Evolutionary conservation across 2,888 invertebrate species (phyloP), one percentile per base, ranked within the genome.

Genomic region (Tetragnatha montana): DNA sequence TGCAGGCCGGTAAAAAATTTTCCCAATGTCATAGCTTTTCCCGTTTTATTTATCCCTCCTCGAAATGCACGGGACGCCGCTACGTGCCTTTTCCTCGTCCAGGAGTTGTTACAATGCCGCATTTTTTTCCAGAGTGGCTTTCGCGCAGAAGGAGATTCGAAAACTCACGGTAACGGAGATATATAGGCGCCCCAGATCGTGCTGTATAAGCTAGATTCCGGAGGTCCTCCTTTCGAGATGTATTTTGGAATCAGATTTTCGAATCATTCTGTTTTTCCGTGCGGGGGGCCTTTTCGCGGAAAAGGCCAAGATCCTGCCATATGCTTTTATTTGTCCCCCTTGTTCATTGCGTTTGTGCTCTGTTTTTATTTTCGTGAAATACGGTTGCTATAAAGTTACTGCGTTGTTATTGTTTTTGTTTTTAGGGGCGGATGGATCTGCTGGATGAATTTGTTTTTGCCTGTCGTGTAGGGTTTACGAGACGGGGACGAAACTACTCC

Each of bases 11-110:
- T 81, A 89, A 89, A 89, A 86, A 89, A 76, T 78, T 85, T 71
- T 4, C 35, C 71, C 85, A 81, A 89, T 89, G 89, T 89, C 89
- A 89, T 60, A 85, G 75, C 81, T 85, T 88, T 88, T 89, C 81
- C n/a, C 79, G 75, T 81, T 89, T 81, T 86, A 81, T 89, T 85
- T 86, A 81, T 89, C 85, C 68, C 49, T 17, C 17, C n/a, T n/a
- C 49, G 68, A 85, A 85, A 89, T 86, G 78, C 85, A 89, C 85
- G 89, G 84, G 69, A 81, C 60, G 75, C 70, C 51, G n/a, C 76
- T 76, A 89, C 89, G 89, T 89, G 89, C 76, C 70, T 81, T 81
- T n/a, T 89, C 80, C 80, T 83, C 82, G 47, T 69, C 69, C 84
- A 17, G 60, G 78, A 74, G 79, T 76, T 89, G 89, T 85, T 89